Evolutionary conservation across 2,797 vertebrate species (phyloP), one percentile per base, ranked within the genome.

Genomic region (Gastrophryne carolinensis): DNA sequence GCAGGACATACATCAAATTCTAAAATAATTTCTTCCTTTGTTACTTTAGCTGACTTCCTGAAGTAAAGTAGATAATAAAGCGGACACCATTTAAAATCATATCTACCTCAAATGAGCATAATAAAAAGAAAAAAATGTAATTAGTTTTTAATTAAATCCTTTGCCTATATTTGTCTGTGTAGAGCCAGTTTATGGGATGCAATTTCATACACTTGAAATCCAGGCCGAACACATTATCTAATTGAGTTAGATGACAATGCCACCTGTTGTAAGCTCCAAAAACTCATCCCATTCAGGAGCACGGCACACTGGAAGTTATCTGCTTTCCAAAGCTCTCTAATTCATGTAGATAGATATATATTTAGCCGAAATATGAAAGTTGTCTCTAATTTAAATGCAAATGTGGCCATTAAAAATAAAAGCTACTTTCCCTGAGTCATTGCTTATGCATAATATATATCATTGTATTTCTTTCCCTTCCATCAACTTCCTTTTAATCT

Each of bases 1-100:
- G 58, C 34, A 63, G 49, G 11, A 56, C 44, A 49, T 77, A 52
- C 58, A 70, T 63, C 58, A 77, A 70, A 64, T 30, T 26, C 21
- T 54, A 9, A 63, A 62, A 71, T 77, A 70, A 77, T 77, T 77
- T 70, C 32, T 63, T 70, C 35, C 58, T 76, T 76, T 76, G 65
- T 76, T 76, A 53, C 32, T 32, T 69, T 76, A 56, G 54, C 65
- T 24, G 66, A 39, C 73, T 77, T 77, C 63, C 30, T 63, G 37
- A 71, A 49, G 74, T 66, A 56, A 56, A 29, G 49, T 21, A 77
- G 66, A 70, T 52, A 77, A 77, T 56, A 77, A 76, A 71, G 66
- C 57, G 63, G 49, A 57, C 58, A 49, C 66, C 74, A 77, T 77
- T 71, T 70, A 71, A 64, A 63, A 63, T 71, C 30, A 35, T 77